Conservation (phyloP, 2,113 vertebrate species). For the Gymnorhina tibicen region DNA sequence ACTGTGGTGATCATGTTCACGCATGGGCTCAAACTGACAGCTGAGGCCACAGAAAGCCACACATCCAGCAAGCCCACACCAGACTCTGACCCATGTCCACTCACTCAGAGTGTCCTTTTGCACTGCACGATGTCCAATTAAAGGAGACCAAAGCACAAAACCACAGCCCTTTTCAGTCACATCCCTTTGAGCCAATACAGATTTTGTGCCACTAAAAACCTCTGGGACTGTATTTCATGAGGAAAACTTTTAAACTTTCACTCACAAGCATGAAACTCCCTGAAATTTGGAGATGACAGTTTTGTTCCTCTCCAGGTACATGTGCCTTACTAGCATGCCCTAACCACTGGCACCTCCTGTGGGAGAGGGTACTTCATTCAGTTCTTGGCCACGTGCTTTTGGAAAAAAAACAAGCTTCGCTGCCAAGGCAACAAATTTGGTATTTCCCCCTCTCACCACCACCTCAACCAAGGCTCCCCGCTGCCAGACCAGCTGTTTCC, state of each 20-base stretch:
- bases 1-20: not conserved
- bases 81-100: not conserved
- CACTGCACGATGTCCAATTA: fast-evolving
- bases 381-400: not conserved
- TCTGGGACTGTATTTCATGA: not conserved
- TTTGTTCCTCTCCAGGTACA: not conserved
- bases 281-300: not conserved
- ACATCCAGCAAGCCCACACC: fast-evolving
- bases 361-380: not conserved
- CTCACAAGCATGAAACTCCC: not conserved
- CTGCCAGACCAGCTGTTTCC: not conserved
- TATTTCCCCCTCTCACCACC: not conserved
- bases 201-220: not conserved
- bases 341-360: not conserved
- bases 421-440: not conserved
- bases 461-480: not conserved
- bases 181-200: not conserved
- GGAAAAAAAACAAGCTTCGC: not conserved
- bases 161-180: not conserved
- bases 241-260: not conserved
- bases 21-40: not conserved
- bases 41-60: not conserved
- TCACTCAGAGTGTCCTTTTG: not conserved
- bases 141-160: not conserved
- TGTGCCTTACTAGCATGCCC: not conserved